Base-by-base conservation (phyloP, 2,888 invertebrate species). In the Oligia fasciuncula region DNA sequence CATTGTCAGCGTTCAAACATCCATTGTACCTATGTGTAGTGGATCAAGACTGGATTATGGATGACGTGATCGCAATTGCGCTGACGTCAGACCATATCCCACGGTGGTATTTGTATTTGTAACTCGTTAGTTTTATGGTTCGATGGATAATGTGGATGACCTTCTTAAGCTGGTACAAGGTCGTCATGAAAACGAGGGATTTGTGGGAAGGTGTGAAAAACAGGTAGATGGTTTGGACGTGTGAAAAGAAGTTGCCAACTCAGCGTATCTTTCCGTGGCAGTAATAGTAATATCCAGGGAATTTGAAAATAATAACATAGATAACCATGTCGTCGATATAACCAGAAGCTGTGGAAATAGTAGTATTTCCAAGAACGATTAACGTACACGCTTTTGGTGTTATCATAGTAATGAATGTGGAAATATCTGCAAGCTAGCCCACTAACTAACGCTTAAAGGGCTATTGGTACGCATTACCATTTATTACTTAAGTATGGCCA, bases 1-100 rank as follows among this genome's bases (percentile, higher is more conserved):
- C 60, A 65, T 46, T 46, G 51, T 68, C 35, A 65, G 63, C 14
- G n/a, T 73, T 46, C 54, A 40, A 65, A 73, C 73, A 60, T 73
- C 73, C 54, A 66, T 71, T n/a, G 29, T 54, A 46, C 46, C 46
- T 46, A 54, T 17, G 65, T 80, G 66, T 85, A 66, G 29, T 73
- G 73, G 75, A 83, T 85, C 57, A 81, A 57, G 72, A 71, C 70
- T 76, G 71, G 83, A 88, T 80, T 85, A 83, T 49, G 73, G 84
- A 81, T 91, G 91, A 90, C 87, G 91, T 90, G 86, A 91, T 81
- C 80, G 62, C 70, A 71, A 79, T 80, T 81, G 84, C 77, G 81
- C 66, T 91, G 87, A 91, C 88, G 90, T 91, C 88, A 88, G 29
- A 70, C 68, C 71, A 68, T 84, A 81, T 81, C 74, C 83, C 76